A percentile compares a stretch with the other conserved stretches of the same genome.
phyloP scores from a whole-genome alignment of 2,797 vertebrate species.

The Notolepis coatsorum region DNA sequence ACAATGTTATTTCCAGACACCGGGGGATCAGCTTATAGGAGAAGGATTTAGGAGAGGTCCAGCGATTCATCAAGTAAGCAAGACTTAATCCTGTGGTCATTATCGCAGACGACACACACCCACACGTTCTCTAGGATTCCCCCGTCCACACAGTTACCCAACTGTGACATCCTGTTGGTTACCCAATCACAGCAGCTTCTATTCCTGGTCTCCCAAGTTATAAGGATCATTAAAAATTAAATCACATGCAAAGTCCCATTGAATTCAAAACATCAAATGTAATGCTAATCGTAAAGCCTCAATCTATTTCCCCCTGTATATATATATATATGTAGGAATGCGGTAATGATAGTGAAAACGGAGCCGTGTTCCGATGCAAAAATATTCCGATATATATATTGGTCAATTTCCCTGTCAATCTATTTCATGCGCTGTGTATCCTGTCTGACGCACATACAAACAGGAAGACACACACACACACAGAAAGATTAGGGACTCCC shows the following conservation, averaged over 20 bases:
- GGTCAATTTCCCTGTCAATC: neutral
- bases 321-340: too few species aligned
- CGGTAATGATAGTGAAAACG: too few species aligned
- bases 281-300: neutral
- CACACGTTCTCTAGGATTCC: constrained; percentile 20
- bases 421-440: too few species aligned
- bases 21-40: constrained; percentile 64
- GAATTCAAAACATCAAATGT: neutral
- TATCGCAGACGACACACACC: constrained; percentile 43
- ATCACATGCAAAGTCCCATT: neutral
- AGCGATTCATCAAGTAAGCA: constrained; percentile 55
- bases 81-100: constrained; percentile 58
- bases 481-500: neutral
- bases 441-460: neutral
- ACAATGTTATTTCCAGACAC: constrained; percentile 69
- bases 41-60: constrained; percentile 65
- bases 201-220: neutral
- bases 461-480: neutral
- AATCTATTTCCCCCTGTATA: too few species aligned
- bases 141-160: neutral
- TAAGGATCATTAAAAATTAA: too few species aligned
- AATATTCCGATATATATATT: too few species aligned
- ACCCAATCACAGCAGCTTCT: neutral
- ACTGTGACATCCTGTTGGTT: neutral
- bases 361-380: too few species aligned